phyloP scores from a whole-genome alignment of 2,888 invertebrate species.

The Cancer borealis region DNA sequence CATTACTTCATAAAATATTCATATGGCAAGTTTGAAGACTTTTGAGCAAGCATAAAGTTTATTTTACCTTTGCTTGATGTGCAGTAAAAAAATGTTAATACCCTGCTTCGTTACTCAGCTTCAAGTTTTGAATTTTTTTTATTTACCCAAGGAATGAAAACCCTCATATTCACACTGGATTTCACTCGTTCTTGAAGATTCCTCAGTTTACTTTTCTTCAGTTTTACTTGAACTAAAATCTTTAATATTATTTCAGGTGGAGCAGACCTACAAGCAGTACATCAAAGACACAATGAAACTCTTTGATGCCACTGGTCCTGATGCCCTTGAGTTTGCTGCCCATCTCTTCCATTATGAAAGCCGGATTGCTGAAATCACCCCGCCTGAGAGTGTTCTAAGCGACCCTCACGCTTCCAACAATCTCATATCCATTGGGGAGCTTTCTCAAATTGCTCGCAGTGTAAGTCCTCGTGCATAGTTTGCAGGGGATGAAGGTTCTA shows the following conservation, averaged over 20 bases:
- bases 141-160: slow-evolving; percentile 28
- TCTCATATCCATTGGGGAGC: slow-evolving; percentile 73
- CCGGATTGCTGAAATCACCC: slow-evolving; percentile 78
- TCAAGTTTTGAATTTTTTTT: not conserved
- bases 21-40: slow-evolving; percentile 12
- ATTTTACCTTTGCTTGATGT: slow-evolving; percentile 31
- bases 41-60: slow-evolving; percentile 17
- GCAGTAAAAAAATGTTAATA: slow-evolving; percentile 25
- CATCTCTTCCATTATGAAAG: slow-evolving; percentile 78
- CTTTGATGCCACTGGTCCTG: slow-evolving; percentile 78
- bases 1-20: not conserved
- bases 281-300: slow-evolving; percentile 78
- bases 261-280: slow-evolving; percentile 78
- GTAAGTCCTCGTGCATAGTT: slow-evolving; percentile 56
- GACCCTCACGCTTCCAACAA: slow-evolving; percentile 73
- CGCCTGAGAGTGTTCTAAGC: slow-evolving; percentile 63
- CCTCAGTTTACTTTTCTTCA: not conserved
- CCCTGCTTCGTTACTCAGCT: slow-evolving; percentile 11
- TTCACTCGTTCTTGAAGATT: slow-evolving; percentile 35
- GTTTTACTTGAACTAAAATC: not conserved
- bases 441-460: slow-evolving; percentile 72
- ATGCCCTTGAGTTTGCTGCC: slow-evolving; percentile 78
- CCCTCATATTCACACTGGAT: slow-evolving; percentile 11
- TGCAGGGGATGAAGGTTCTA: not conserved
- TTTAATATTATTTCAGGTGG: slow-evolving; percentile 77